Percentiles rank a stretch among this genome's conserved stretches.
phyloP scores from a whole-genome alignment of 2,888 invertebrate genomes.

The Nomada ruficornis region DNA sequence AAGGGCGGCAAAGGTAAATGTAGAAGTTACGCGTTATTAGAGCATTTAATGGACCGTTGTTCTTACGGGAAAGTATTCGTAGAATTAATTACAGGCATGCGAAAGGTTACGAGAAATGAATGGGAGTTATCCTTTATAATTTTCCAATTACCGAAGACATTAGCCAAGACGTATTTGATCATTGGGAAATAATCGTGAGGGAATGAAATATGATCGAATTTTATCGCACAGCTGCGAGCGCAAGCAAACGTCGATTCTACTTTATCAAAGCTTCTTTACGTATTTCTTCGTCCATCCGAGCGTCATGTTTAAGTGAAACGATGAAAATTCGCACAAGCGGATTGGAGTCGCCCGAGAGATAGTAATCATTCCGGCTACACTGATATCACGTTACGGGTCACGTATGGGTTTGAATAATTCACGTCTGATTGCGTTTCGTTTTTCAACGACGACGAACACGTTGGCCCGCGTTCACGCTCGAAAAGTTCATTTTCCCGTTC shows the following conservation, averaged over 20 bases:
- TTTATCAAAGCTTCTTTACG: neutral
- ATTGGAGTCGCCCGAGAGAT: slow-evolving; percentile 27
- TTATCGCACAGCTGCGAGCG: no score
- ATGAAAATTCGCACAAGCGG: slow-evolving; percentile 5
- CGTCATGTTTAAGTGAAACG: slow-evolving; percentile 3
- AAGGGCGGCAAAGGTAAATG: neutral
- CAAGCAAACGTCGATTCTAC: no score
- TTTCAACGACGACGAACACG: slow-evolving; percentile 2
- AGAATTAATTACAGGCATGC: neutral
- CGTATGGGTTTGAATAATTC: slow-evolving; percentile 54
- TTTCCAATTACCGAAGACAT: no score
- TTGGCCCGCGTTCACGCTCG: slow-evolving; percentile 43
- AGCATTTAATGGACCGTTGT: neutral
- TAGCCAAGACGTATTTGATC: no score
- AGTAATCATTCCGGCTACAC: slow-evolving; percentile 34
- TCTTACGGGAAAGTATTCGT: neutral
- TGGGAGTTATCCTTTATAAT: no score
- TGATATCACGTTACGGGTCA: slow-evolving; percentile 31
- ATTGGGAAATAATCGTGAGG: no score
- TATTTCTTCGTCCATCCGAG: neutral
- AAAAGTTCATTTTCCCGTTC: slow-evolving; percentile 59
- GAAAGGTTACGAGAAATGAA: no score
- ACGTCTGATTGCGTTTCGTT: slow-evolving; percentile 57
- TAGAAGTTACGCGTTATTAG: neutral
- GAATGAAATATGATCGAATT: no score